Base-by-base conservation (phyloP, 2,113 vertebrate genomes). In the Pogonocichla stellata region DNA sequence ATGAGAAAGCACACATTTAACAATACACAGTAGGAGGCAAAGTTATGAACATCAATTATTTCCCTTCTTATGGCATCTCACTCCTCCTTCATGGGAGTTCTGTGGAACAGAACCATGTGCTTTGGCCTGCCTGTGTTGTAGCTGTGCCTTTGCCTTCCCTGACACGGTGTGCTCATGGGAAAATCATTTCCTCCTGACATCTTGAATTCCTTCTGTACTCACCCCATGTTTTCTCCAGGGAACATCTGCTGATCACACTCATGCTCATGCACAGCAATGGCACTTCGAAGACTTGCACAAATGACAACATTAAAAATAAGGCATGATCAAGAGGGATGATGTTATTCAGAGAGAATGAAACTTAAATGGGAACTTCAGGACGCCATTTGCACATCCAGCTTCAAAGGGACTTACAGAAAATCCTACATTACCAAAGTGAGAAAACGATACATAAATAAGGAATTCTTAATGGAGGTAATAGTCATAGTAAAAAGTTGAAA, bases 151-250 rank as follows among this genome's bases (percentile, higher is more conserved):
- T 77, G n/a, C 62, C 36, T 60, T 16, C 11, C 26, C 22, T 2
- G 0, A 15, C 8, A 36, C 0, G 0, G 17, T 6, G 11, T 29
- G 25, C 40, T 61, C 31, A 4, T 2, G 19, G 19, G 45, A 45
- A 91, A 86, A 57, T 8, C 2, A 2, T 61, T 82, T 82, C 34
- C 53, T 75, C 34, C 38, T 13, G 70, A 38, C 19, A 40, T 5
- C 25, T 10, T 64, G 12, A 62, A 75, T 56, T 70, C 47, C 43
- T 79, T 38, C 42, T 81, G 14, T 33, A 31, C 14, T 67, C 24
- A 53, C 8, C 14, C 7, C 7, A 23, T 34, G 36, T 38, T 53
- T 81, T 56, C 43, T 64, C 43, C 33, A 23, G 47, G 31, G 34
- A 33, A 87, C 58, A 64, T 23, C 5, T 1, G 43, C 18, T 23